phyloP scores from a whole-genome alignment of 2,888 invertebrate species.

The Calameuta pallipes region DNA sequence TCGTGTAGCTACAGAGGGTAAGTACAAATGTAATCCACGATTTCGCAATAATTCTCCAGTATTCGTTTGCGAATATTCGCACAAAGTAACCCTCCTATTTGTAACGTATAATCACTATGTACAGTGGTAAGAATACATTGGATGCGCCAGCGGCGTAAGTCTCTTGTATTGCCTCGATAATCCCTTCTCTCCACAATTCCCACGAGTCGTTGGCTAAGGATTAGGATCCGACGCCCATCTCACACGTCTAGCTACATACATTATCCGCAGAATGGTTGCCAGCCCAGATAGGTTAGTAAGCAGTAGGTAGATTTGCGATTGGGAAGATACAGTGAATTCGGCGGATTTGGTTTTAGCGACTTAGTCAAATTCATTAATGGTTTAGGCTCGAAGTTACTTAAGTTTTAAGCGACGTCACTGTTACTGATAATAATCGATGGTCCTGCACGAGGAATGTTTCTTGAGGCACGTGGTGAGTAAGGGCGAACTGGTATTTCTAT shows the following conservation, averaged over 20 bases:
- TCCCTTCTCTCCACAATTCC: neutral
- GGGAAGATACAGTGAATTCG: neutral
- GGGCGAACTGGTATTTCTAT: no score
- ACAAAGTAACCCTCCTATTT: constrained; percentile 5
- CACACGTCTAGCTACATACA: neutral
- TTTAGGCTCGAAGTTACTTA: neutral
- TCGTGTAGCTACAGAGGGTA: neutral
- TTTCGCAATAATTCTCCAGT: neutral
- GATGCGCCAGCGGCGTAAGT: neutral
- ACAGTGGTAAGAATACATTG: constrained; percentile 29
- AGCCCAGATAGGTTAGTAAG: neutral
- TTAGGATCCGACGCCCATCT: neutral
- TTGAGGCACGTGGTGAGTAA: no score
- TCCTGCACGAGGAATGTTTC: no score
- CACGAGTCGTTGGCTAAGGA: neutral
- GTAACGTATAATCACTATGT: constrained; percentile 27
- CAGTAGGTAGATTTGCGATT: neutral
- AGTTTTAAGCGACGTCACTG: neutral
- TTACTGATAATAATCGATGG: neutral
- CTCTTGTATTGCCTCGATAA: neutral
- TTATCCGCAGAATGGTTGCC: neutral
- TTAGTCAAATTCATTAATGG: neutral
- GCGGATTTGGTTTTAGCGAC: neutral
- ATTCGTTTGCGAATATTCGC: neutral
- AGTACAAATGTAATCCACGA: neutral